Evolutionary conservation across 35 echinoderm and acorn worm species (phyloP).

Genomic region (Ophioderma brevispina): DNA sequence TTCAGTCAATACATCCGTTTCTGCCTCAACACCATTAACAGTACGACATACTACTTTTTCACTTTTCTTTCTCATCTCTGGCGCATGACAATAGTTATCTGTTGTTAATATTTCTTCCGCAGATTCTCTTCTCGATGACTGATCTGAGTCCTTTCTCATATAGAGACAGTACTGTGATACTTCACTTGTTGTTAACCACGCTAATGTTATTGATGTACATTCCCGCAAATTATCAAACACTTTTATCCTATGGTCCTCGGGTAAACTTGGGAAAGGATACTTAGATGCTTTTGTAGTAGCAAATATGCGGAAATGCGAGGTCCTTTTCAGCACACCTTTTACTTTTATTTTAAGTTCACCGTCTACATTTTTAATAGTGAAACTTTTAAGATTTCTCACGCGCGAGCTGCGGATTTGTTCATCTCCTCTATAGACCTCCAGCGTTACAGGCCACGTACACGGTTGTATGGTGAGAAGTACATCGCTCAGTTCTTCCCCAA

Average conservation of each 20-base stretch:
- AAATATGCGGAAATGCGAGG: constrained; percentile 75
- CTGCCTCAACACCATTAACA: constrained; percentile 51
- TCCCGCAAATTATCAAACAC: constrained; percentile 87
- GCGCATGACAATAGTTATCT: constrained; percentile 82
- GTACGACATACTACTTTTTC: constrained; percentile 89
- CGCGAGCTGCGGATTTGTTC: constrained; percentile 60
- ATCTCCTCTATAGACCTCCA: constrained; percentile 60
- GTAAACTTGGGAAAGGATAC: constrained; percentile 86
- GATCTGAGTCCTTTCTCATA: constrained; percentile 48
- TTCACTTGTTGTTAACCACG: constrained; percentile 90
- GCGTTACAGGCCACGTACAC: constrained; percentile 61
- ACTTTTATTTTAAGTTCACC: constrained; percentile 77
- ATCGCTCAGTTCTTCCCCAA: constrained; percentile 49
- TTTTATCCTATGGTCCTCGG: constrained; percentile 76
- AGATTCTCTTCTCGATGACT: constrained; percentile 12
- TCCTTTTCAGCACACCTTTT: constrained; percentile 42
- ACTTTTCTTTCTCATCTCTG: constrained; percentile 88
- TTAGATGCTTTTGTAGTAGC: constrained; percentile 87
- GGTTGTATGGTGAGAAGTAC: constrained; percentile 77
- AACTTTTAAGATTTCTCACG: constrained; percentile 75
- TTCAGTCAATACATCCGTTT: constrained; percentile 79
- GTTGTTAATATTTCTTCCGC: not conserved
- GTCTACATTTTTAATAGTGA: constrained; percentile 65
- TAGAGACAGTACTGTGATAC: constrained; percentile 96
- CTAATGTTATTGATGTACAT: constrained; percentile 89